Evolutionary conservation across 2,113 vertebrate genomes (phyloP), one percentile per base, ranked within the genome.

Genomic region (Tichodroma muraria): DNA sequence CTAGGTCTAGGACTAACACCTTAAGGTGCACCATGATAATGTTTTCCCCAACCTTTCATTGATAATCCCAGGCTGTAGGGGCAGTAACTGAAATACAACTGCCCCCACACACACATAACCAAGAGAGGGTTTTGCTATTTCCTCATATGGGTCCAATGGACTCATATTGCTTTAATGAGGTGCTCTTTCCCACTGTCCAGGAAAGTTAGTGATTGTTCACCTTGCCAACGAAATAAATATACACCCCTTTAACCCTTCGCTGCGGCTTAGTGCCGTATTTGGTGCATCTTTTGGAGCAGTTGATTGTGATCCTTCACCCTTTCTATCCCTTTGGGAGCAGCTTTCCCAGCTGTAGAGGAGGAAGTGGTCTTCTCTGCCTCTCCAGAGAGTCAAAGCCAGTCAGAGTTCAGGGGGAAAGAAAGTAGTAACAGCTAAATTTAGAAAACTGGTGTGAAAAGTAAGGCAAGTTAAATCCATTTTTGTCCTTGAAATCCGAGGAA

Each of bases 321-420:
- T 95, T 73, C 61, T 68, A n/a, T 71, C 65, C 92, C 93, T 88
- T 91, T 90, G 92, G 90, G 94, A 96, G 50, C 72, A 93, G 88
- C 95, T 94, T 96, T 96, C 95, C 95, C 94, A 97, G 96, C 89
- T 96, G 88, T 92, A 71, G 47, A 91, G 87, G 91, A 96, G 96
- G 94, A 97, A 97, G 95, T 95, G 95, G 94, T 89, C 95, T 94
- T 90, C 72, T 90, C 69, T 88, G 80, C 61, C 40, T 93, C 90
- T 89, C 79, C 57, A 68, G 93, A 75, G 94, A 90, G 24, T 71
- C 64, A 80, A 88, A 95, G 77, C 69, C 77, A 94, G 76, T 69
- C 85, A 96, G 88, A 95, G 92, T 94, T 97, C 96, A 96, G 77
- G 79, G 77, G 61, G 57, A 93, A 97, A 95, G 94, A 95, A 97